phyloP scores from a whole-genome alignment of 2,113 vertebrate genomes.

The Heptranchias perlo region DNA sequence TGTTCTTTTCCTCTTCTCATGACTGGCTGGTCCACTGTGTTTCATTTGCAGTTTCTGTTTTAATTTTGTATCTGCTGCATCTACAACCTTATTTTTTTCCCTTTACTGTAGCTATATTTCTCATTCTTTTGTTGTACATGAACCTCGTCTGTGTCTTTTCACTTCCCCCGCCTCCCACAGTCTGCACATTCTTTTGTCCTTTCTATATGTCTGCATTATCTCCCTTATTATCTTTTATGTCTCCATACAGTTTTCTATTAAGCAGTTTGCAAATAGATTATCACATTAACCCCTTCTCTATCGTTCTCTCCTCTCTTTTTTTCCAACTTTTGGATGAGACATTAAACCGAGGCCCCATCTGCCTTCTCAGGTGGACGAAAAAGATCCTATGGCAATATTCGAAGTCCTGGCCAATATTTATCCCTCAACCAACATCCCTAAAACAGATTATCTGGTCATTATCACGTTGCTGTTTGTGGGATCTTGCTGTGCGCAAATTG shows the following conservation, averaged over 20 bases:
- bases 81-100: not conserved
- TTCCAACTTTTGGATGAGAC: not conserved
- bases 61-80: not conserved
- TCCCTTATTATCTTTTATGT: not conserved
- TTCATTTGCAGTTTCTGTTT: not conserved
- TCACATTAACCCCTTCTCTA: not conserved
- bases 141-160: not conserved
- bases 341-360: not conserved
- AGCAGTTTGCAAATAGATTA: not conserved
- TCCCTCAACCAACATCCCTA: not conserved
- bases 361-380: not conserved
- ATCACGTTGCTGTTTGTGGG: not conserved
- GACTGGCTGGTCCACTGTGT: conserved; percentile 35
- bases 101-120: not conserved
- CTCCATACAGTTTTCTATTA: not conserved
- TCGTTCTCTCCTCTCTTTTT: not conserved
- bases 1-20: conserved; percentile 36
- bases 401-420: not conserved
- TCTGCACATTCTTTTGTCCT: not conserved
- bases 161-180: not conserved
- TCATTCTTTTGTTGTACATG: not conserved
- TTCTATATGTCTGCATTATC: too few species aligned
- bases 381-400: not conserved
- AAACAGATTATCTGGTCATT: not conserved
- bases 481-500: not conserved